A percentile compares a stretch with the other conserved stretches of the same genome.
Evolutionary conservation across 2,113 vertebrate genomes (phyloP).

Genomic region (Hyla sarda): DNA sequence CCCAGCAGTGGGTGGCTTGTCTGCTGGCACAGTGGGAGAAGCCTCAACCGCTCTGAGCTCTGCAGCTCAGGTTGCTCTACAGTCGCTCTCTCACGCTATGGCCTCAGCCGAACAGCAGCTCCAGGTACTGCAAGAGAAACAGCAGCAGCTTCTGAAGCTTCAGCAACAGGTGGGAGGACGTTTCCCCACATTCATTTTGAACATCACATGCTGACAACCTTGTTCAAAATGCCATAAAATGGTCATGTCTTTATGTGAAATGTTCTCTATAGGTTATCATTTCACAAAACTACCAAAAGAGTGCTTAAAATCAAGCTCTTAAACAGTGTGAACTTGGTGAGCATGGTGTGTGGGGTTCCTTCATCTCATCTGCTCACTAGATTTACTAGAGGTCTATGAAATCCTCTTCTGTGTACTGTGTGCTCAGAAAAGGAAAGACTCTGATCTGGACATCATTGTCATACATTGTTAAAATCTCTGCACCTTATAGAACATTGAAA

Average conservation of each 20-base stretch:
- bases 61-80: slow-evolving; percentile 97
- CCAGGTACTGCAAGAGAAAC: slow-evolving; percentile 99
- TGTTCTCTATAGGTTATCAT: not conserved
- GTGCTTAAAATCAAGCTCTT: not conserved
- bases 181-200: slow-evolving; percentile 75
- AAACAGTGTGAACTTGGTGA: slow-evolving; percentile 20
- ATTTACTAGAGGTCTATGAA: not conserved
- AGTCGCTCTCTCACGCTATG: slow-evolving; percentile 99
- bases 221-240: slow-evolving; percentile 20
- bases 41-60: slow-evolving; percentile 97
- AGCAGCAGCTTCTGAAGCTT: slow-evolving; percentile 98
- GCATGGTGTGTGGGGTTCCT: slow-evolving; percentile 31
- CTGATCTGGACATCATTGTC: not conserved
- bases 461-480: not conserved
- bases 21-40: slow-evolving; percentile 91
- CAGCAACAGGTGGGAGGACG: slow-evolving; percentile 96
- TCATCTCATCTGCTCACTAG: slow-evolving; percentile 5
- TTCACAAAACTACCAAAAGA: not conserved
- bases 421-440: not conserved
- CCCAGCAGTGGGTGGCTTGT: slow-evolving; percentile 89
- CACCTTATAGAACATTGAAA: not conserved
- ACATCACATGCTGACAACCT: slow-evolving; percentile 72
- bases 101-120: slow-evolving; percentile 99
- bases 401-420: not conserved
- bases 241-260: not conserved